Percentiles rank a stretch among this genome's conserved stretches.
phyloP scores from a whole-genome alignment of 2,888 invertebrate species.

The Coronaproctus castanopsis region DNA sequence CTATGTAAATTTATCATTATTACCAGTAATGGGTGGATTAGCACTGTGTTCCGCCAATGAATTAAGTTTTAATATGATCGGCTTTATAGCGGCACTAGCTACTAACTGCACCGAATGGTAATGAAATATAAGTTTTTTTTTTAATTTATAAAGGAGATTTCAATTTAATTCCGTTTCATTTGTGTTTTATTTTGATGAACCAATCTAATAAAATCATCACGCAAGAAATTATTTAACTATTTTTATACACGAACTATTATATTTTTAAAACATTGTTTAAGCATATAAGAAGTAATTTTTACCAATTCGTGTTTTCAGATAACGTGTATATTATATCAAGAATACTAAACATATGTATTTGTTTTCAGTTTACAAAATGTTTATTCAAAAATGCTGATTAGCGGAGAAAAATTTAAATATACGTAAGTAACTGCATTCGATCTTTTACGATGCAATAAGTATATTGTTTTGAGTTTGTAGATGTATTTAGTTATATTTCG shows the following conservation, averaged over 20 bases:
- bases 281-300: too few species aligned
- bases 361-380: slow-evolving; percentile 48
- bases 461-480: too few species aligned
- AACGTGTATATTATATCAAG: too few species aligned
- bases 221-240: background rate
- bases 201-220: background rate
- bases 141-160: background rate
- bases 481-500: too few species aligned
- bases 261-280: too few species aligned
- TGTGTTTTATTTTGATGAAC: background rate
- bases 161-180: background rate
- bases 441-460: too few species aligned
- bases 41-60: slow-evolving; percentile 57
- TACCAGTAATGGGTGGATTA: slow-evolving; percentile 57
- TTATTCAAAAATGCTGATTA: slow-evolving; percentile 54
- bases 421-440: slow-evolving; percentile 47
- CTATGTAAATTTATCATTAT: slow-evolving; percentile 45
- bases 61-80: slow-evolving; percentile 47
- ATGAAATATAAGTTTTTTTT: slow-evolving; percentile 17
- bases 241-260: too few species aligned
- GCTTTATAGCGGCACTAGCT: slow-evolving; percentile 51
- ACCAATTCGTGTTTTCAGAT: too few species aligned
- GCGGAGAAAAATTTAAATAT: slow-evolving; percentile 49
- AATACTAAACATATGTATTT: too few species aligned
- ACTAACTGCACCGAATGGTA: slow-evolving; percentile 58